Conservation (phyloP, 2,888 invertebrate genomes). For the Polia nebulosa region DNA sequence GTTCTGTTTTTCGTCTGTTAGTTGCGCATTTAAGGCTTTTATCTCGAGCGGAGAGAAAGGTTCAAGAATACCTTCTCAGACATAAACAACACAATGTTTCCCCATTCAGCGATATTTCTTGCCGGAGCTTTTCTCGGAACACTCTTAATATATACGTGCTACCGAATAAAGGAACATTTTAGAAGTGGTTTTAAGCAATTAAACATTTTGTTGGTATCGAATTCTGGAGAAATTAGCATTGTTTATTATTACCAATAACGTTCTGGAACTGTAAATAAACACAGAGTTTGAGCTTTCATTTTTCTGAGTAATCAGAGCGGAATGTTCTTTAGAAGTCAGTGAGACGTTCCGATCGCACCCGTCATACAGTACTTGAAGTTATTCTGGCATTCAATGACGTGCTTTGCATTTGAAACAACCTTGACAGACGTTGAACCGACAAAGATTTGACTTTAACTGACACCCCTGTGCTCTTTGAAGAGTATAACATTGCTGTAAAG, state of each 20-base stretch:
- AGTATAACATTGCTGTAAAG: too few relatives aligned
- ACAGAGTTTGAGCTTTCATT: slow-evolving; percentile 16
- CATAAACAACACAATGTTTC: slow-evolving; percentile 51
- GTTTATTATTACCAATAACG: slow-evolving; percentile 42
- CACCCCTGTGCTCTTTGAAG: not conserved
- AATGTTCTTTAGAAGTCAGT: slow-evolving; percentile 19
- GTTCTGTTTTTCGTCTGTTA: slow-evolving; percentile 13
- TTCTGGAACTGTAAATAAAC: slow-evolving; percentile 41
- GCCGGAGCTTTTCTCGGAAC: slow-evolving; percentile 35
- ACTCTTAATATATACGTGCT: slow-evolving; percentile 29
- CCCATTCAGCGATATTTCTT: slow-evolving; percentile 40
- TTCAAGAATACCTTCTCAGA: slow-evolving; percentile 23
- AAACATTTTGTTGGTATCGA: slow-evolving; percentile 15
- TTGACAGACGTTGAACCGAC: slow-evolving; percentile 19
- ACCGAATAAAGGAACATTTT: slow-evolving; percentile 22
- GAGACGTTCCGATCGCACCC: slow-evolving; percentile 13
- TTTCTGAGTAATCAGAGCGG: slow-evolving; percentile 28
- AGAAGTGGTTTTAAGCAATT: slow-evolving; percentile 6
- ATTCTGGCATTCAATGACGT: slow-evolving; percentile 36
- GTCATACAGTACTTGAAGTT: slow-evolving; percentile 35
- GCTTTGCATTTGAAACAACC: slow-evolving; percentile 23
- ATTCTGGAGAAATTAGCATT: slow-evolving; percentile 36
- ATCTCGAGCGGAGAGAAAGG: slow-evolving; percentile 10
- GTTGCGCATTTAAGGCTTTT: slow-evolving; percentile 20
- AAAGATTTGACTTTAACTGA: slow-evolving; percentile 6